Evolutionary conservation across 2,113 vertebrate genomes (phyloP), one percentile per base, ranked within the genome.

Genomic region (Camelus bactrianus): DNA sequence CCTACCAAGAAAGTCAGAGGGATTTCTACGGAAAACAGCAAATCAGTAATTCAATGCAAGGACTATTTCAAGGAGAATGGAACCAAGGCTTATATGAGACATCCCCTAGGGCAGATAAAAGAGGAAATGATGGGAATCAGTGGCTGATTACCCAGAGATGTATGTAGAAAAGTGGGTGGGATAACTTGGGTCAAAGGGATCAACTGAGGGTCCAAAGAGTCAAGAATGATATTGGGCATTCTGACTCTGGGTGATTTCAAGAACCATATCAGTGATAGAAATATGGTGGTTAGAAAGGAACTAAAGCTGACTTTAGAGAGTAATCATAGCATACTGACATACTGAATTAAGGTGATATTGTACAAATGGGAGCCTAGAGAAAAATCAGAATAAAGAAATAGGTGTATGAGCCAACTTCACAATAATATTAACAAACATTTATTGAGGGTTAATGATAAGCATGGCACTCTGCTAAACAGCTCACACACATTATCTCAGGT

Each of bases 1-100:
- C 3, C 30, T 35, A 73, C 52, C 54, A 88, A 48, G 65, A 60
- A 64, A 92, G 38, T 65, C 26, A 64, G 73, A 89, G 96, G 64
- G 62, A 91, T 56, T 14, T 81, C 52, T 35, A 38, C 16, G 28
- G 50, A 46, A 72, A 95, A 52, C 1, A 92, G 32, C 11, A 48
- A 81, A 46, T 69, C 19, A 12, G 35, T 26, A 70, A 81, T n/a
- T 81, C 70, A 80, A 2, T 65, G 64, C 8, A 48, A 91, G 38
- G 35, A 79, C 42, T n/a, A 3, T 52, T 72, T 65, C 24, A 22
- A 9, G 5, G 9, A 82, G 62, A 73, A 75, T 28, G 14, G 14
- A 60, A 64, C 26, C 28, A n/a, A 19, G 3, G 15, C 20, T 83
- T 86, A 11, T 8, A 30, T 70, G 50, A 58, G 65, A 30, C 6